Base-by-base conservation (phyloP, 2,797 vertebrate genomes). In the Philypnodon macrostomus region DNA sequence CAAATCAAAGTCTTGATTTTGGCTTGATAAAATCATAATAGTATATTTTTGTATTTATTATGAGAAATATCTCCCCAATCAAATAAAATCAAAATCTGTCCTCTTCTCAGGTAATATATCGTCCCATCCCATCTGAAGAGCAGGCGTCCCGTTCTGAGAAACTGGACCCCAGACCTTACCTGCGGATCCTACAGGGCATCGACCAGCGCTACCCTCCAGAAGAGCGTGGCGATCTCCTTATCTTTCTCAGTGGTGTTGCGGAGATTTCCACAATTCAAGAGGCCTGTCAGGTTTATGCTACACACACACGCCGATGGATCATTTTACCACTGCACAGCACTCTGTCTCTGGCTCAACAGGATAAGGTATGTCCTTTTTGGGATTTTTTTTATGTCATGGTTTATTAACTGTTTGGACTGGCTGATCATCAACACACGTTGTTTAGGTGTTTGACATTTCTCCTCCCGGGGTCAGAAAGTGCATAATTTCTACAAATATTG, bases 401-500 rank as follows among this genome's bases (percentile, higher is more conserved):
- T 38, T 1, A 30, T 7, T 17, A 40, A 29, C 15, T 18, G 19
- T 12, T 14, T 1, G 5, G 0, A 12, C 1, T 12, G 0, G 1
- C 4, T 47, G 32, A 15, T 23, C 6, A 0, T 6, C 56, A 39
- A 65, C 8, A 1, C 32, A 0, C 0, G 14, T 36, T 56, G 0
- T 31, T 37, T 32, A 96, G 95, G 95, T 97, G 7, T 98, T 97
- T 18, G 94, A 96, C 0, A 75, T 95, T 13, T 38, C 94, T 0
- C 95, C 95, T 3, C 81, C 91, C 0, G 93, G 93, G 0, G 92
- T 97, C 39, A 90, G 94, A 11, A 98, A 98, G 46, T 97, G 95
- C 81, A 95, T 98, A 53, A 92, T 97, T 50, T 90, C 94, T 13
- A 98, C 95, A 46, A 97, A 98, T 77, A 94, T 98, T 0, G 94